Percentiles rank a stretch among this genome's conserved stretches.
Evolutionary conservation across 1,140 invertebrate genomes (phyloP).

Genomic region (Apis florea): DNA sequence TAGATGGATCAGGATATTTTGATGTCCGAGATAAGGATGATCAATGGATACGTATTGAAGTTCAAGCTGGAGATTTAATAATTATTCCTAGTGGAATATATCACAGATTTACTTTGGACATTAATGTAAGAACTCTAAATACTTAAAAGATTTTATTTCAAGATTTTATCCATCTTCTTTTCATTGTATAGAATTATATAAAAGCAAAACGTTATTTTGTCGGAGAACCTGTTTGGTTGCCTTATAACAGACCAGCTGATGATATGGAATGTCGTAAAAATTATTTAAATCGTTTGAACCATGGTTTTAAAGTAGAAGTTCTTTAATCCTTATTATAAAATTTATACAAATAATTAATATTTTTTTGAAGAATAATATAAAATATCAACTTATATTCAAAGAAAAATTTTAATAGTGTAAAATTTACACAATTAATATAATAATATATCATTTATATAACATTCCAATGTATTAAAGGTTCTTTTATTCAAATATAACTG

Average conservation of each 20-base stretch:
- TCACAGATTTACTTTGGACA: conserved; percentile 97
- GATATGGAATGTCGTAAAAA: conserved; percentile 88
- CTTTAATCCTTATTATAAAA: not conserved
- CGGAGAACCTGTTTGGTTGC: conserved; percentile 95
- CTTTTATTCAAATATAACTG: not conserved
- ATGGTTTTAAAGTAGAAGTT: conserved; percentile 77
- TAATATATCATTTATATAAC: not conserved
- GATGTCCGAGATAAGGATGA: conserved; percentile 95
- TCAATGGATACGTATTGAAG: conserved; percentile 95
- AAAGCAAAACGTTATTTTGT: conserved; percentile 93
- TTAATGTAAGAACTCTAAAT: conserved; percentile 81
- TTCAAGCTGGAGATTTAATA: conserved; percentile 92
- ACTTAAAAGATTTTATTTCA: not conserved
- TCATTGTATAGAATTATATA: conserved; percentile 88
- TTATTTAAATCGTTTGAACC: conserved; percentile 85
- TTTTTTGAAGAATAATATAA: not conserved
- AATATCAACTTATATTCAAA: not conserved
- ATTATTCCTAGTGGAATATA: conserved; percentile 98
- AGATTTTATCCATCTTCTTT: not conserved
- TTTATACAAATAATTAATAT: not conserved
- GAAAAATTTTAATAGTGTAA: not conserved
- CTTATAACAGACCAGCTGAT: conserved; percentile 93
- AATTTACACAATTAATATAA: not conserved
- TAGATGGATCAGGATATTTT: conserved; percentile 96
- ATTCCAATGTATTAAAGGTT: not conserved